Evolutionary conservation across 2,113 vertebrate species (phyloP).

Genomic region (Nycticorax nycticorax): DNA sequence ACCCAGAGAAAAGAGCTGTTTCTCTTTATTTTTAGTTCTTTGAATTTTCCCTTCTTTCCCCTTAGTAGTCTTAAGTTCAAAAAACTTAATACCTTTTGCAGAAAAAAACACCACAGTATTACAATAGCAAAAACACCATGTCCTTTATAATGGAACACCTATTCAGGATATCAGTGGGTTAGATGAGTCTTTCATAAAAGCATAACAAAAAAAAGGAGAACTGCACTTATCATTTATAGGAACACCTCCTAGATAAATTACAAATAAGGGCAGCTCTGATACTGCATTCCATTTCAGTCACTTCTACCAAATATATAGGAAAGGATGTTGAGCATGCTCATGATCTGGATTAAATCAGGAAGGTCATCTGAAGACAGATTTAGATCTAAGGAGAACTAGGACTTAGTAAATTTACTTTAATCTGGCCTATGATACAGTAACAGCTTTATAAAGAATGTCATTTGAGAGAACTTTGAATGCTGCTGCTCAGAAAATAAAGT

Average conservation of each 20-base stretch:
- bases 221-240: background rate
- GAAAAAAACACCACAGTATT: background rate
- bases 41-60: background rate
- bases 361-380: conserved; percentile 1
- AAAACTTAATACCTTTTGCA: conserved; percentile 9
- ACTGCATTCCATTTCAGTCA: conserved; percentile 25
- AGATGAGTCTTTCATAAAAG: conserved; percentile 43
- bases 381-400: background rate
- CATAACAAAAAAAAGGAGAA: background rate
- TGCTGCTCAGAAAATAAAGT: background rate
- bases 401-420: conserved; percentile 1
- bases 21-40: background rate
- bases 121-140: background rate
- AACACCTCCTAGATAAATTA: conserved; percentile 38
- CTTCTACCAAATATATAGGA: background rate
- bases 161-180: conserved; percentile 33
- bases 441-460: background rate
- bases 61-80: conserved; percentile 2
- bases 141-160: conserved; percentile 65
- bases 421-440: background rate
- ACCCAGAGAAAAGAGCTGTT: background rate
- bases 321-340: background rate
- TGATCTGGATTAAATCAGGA: conserved; percentile 53
- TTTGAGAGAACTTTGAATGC: background rate
- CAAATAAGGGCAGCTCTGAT: background rate